Percentiles rank a stretch among this genome's conserved stretches.
phyloP scores from a whole-genome alignment of 2,888 invertebrate genomes.

The Lochmaea crataegi region DNA sequence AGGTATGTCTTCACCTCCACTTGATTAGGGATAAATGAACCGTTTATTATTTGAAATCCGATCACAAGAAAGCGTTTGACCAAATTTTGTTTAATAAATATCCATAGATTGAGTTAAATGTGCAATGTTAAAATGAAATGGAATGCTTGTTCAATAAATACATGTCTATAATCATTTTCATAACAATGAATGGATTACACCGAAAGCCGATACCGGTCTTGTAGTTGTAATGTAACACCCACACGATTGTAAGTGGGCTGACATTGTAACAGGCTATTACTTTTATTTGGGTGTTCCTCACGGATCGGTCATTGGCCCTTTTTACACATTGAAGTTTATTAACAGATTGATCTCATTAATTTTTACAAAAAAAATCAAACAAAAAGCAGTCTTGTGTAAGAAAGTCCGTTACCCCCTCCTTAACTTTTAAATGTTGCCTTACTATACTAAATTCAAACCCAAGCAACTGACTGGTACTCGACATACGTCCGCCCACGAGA shows the following conservation, averaged over 20 bases:
- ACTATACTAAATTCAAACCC: no score
- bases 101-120: neutral
- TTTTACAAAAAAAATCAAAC: no score
- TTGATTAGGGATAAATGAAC: no score
- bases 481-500: no score
- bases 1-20: no score
- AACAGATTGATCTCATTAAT: no score
- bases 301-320: neutral
- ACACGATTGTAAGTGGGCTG: constrained; percentile 10
- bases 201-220: constrained; percentile 9
- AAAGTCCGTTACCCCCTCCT: no score
- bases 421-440: no score
- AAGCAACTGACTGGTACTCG: no score
- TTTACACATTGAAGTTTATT: neutral
- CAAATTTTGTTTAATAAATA: neutral
- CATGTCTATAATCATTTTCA: constrained; percentile 24
- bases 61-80: neutral
- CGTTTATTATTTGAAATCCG: neutral
- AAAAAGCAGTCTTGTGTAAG: no score
- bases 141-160: constrained; percentile 27
- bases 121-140: constrained; percentile 22
- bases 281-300: neutral
- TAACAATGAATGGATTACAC: constrained; percentile 22
- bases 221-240: constrained; percentile 3
- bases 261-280: constrained; percentile 12